These are phyloP conservation scores for Uropsilus gracilis DNA, from an alignment of 2,113 vertebrate species.

Conservation along the genomic window DNA sequence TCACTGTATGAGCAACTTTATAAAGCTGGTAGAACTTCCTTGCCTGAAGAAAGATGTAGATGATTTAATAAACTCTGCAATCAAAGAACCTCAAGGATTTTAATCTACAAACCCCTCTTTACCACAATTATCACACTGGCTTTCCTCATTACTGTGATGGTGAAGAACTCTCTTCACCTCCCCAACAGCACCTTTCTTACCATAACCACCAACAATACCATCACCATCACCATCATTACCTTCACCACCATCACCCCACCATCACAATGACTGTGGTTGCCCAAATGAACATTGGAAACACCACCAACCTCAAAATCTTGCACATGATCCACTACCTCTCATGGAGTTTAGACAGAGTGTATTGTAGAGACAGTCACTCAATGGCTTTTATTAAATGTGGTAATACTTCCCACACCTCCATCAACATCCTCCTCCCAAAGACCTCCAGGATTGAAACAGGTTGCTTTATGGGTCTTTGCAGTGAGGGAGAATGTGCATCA, in stretches of 20 bases:
- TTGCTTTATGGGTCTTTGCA: no score
- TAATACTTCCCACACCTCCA: no score
- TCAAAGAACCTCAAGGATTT: background rate
- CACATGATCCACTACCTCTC: no score
- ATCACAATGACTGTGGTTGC: background rate
- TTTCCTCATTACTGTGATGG: background rate
- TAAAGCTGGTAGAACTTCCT: conserved; percentile 1
- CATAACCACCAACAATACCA: background rate
- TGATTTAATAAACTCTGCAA: background rate
- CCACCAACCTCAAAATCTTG: background rate
- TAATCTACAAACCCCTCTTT: background rate
- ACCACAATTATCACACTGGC: background rate
- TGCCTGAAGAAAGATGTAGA: conserved; percentile 20
- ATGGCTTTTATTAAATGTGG: background rate
- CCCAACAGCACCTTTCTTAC: no score
- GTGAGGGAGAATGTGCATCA: no score
- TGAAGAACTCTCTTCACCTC: background rate
- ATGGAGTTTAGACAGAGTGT: background rate
- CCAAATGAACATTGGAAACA: background rate
- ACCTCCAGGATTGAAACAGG: no score
- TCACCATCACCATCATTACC: background rate
- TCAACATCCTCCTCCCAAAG: no score
- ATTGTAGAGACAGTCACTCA: accelerated
- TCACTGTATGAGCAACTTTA: background rate
- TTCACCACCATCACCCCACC: background rate